A percentile compares a stretch with the other conserved stretches of the same genome.
These are phyloP conservation scores for Epizoanthus fatuus DNA, from an alignment of 92 coral and sea anemone species.

Conservation along the genomic window DNA sequence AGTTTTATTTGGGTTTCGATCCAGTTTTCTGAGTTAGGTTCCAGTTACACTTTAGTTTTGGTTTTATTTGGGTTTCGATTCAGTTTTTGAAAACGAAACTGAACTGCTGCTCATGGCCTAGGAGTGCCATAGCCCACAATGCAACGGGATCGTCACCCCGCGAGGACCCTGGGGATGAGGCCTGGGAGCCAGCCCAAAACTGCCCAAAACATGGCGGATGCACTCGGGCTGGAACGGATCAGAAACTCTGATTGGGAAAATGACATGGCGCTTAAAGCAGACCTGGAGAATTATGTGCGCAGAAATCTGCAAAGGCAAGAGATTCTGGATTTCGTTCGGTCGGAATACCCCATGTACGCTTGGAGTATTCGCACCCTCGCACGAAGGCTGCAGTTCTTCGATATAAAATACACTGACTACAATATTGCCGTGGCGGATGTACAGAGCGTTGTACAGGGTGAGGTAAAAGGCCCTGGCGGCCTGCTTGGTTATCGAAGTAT, in stretches of 20 bases:
- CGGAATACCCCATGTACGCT: not conserved
- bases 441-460: constrained; percentile 17
- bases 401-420: constrained; percentile 20
- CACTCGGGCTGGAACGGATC: constrained; percentile 20
- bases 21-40: too few species aligned
- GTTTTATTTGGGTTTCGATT: too few species aligned
- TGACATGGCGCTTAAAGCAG: constrained; percentile 19
- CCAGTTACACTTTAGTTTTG: too few species aligned
- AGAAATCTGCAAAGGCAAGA: constrained; percentile 18
- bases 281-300: constrained; percentile 10
- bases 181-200: not conserved
- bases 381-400: not conserved
- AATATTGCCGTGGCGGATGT: not conserved
- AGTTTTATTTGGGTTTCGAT: too few species aligned
- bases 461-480: constrained; percentile 43
- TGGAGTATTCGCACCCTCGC: constrained; percentile 21
- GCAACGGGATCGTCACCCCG: too few species aligned
- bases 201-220: not conserved
- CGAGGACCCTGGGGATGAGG: too few species aligned
- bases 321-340: constrained; percentile 26
- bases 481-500: constrained; percentile 44
- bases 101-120: too few species aligned
- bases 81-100: too few species aligned
- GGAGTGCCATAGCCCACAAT: too few species aligned
- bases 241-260: constrained; percentile 35